phyloP scores from a whole-genome alignment of 2,797 vertebrate species.

The Mallotus villosus region DNA sequence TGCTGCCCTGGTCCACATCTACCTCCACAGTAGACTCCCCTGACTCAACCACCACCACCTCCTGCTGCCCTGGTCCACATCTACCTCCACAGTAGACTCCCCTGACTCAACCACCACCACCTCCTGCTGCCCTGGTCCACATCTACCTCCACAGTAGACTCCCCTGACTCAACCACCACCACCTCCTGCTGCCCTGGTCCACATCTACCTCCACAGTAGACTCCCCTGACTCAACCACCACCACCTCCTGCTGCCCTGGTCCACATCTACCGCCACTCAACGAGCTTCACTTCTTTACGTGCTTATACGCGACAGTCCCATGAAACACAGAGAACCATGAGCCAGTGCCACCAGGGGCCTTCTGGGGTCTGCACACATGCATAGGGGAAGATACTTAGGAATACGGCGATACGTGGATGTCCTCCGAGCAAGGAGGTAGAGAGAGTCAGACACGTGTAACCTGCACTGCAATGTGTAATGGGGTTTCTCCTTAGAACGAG shows the following conservation, averaged over 20 bases:
- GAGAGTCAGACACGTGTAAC: not conserved
- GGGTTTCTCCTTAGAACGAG: not conserved
- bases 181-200: too few relatives aligned
- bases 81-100: not conserved
- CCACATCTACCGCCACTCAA: not conserved
- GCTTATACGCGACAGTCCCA: constrained; percentile 6
- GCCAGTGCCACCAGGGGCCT: constrained; percentile 6
- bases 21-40: not conserved
- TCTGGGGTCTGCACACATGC: not conserved
- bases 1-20: too few relatives aligned
- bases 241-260: too few relatives aligned
- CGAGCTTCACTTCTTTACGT: not conserved
- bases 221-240: too few relatives aligned
- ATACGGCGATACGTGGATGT: not conserved
- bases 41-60: too few relatives aligned
- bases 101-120: too few relatives aligned
- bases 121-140: too few relatives aligned
- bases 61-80: too few relatives aligned
- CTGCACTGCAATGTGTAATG: not conserved
- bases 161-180: too few relatives aligned
- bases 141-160: not conserved
- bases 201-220: not conserved
- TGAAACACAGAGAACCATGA: not conserved
- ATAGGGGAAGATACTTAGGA: not conserved
- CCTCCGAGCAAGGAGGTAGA: not conserved